Percentiles rank a stretch among this genome's conserved stretches.
Conservation (phyloP, 2,113 vertebrate species). For the Lophotis ruficrista region DNA sequence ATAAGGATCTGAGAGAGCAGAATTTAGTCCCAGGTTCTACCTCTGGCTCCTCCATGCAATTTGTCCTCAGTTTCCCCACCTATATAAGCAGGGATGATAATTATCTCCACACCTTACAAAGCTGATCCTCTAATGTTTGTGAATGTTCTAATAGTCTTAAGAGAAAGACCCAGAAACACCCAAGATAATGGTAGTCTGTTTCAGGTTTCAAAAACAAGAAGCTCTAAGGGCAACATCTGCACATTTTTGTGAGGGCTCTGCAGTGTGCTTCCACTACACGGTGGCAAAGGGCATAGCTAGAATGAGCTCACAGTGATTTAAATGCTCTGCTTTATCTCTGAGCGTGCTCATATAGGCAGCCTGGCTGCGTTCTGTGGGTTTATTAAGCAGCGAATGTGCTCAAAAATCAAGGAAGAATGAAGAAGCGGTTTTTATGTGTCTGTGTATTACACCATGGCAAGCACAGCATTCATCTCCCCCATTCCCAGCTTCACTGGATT, state of each 20-base stretch:
- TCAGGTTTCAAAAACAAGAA: neutral
- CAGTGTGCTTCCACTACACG: neutral
- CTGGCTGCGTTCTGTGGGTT: neutral
- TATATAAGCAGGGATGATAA: neutral
- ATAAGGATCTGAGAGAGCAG: neutral
- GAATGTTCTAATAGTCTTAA: neutral
- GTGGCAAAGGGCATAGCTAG: neutral
- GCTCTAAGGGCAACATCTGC: neutral
- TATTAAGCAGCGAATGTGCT: neutral
- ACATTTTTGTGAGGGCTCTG: neutral
- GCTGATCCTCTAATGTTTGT: neutral
- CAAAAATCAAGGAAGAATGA: neutral
- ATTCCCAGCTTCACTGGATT: conserved; percentile 1
- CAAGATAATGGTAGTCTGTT: neutral
- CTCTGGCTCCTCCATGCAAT: neutral
- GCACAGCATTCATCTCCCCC: neutral
- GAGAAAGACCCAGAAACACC: neutral
- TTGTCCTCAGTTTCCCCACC: neutral
- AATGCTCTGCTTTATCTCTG: neutral
- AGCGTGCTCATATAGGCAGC: neutral
- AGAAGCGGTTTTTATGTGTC: neutral
- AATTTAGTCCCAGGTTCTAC: neutral
- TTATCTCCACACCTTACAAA: neutral
- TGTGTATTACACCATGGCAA: neutral
- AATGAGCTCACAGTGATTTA: neutral